Evolutionary conservation across 2,888 invertebrate genomes (phyloP).

Genomic region (Agrochola lychnidis): DNA sequence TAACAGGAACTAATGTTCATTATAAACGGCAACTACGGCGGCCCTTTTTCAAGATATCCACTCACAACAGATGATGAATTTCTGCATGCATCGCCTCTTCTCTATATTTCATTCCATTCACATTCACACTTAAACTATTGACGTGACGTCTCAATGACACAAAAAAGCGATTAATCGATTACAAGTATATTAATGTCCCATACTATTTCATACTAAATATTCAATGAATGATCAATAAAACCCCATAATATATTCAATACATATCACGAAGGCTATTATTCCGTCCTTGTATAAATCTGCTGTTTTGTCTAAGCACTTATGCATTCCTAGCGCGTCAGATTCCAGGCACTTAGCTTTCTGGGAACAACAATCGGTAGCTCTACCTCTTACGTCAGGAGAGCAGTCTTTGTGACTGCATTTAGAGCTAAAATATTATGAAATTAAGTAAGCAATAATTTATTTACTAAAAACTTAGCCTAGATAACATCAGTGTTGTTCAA

Average conservation of each 20-base stretch:
- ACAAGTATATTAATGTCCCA: conserved; percentile 9
- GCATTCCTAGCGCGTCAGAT: conserved; percentile 49
- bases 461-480: too few relatives aligned
- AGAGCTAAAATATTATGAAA: conserved; percentile 2
- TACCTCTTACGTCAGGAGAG: conserved; percentile 25
- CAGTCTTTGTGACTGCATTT: conserved; percentile 13
- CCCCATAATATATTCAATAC: conserved; percentile 42
- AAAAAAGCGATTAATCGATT: not conserved
- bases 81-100: not conserved
- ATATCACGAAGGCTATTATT: conserved; percentile 29
- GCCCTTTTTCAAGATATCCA: not conserved
- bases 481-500: too few relatives aligned
- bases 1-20: not conserved
- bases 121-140: not conserved
- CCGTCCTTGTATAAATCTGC: conserved; percentile 56
- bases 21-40: not conserved
- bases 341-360: conserved; percentile 49
- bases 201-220: conserved; percentile 6
- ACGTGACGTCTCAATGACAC: too few relatives aligned
- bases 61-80: not conserved
- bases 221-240: conserved; percentile 22
- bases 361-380: conserved; percentile 45
- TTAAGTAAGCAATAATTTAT: too few relatives aligned
- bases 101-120: not conserved
- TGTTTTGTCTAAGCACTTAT: conserved; percentile 51